phyloP scores from a whole-genome alignment of 2,888 invertebrate genomes.

The Sicus ferrugineus region DNA sequence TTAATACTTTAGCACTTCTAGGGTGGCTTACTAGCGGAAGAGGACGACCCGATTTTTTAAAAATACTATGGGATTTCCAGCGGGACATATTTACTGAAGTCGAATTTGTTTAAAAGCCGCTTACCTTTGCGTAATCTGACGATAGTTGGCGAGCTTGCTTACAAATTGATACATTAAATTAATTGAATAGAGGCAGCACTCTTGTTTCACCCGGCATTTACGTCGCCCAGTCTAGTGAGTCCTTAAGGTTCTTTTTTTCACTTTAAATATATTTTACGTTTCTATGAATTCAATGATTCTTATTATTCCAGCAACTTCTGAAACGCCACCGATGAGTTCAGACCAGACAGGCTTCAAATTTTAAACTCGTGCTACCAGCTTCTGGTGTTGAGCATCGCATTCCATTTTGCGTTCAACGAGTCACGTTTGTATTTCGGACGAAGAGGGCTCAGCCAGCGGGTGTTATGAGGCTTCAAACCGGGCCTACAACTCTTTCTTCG shows the following conservation, averaged over 20 bases:
- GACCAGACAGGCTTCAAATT: not conserved
- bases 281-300: not conserved
- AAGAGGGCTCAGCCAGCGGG: too few relatives aligned
- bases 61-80: too few relatives aligned
- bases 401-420: slow-evolving; percentile 20
- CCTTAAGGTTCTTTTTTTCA: not conserved
- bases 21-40: too few relatives aligned
- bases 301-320: not conserved
- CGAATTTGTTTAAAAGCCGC: too few relatives aligned
- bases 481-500: not conserved
- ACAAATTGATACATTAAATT: slow-evolving; percentile 21
- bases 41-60: too few relatives aligned
- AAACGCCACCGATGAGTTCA: not conserved
- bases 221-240: not conserved
- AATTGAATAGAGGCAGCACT: not conserved
- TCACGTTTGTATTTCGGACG: not conserved
- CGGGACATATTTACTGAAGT: not conserved
- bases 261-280: not conserved
- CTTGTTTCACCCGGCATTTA: not conserved
- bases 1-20: too few relatives aligned
- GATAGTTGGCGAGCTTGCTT: slow-evolving; percentile 12
- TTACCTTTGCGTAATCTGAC: slow-evolving; percentile 15
- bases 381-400: slow-evolving; percentile 42
- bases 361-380: slow-evolving; percentile 29
- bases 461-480: not conserved